Evolutionary conservation across 1,140 invertebrate genomes (phyloP).

Genomic region (Mactra quadrangularis): DNA sequence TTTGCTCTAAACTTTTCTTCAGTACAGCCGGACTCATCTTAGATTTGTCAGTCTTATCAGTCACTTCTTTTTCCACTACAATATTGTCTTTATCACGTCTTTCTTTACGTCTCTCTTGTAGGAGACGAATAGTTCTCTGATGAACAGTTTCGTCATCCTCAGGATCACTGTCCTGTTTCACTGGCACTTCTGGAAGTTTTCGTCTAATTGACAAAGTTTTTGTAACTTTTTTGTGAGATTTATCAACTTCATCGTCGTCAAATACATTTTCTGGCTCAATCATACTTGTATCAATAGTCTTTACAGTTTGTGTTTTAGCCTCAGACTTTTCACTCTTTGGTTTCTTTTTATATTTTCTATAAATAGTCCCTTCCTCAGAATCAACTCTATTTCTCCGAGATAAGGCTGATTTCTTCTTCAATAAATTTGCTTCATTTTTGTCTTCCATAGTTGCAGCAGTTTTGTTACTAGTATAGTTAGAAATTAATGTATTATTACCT

Average conservation of each 20-base stretch:
- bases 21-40: conserved; percentile 49
- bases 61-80: not conserved
- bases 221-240: conserved; percentile 27
- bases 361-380: conserved; percentile 32
- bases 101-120: conserved; percentile 45
- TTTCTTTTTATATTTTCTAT: conserved; percentile 39
- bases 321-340: conserved; percentile 10
- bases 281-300: not conserved
- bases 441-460: conserved; percentile 1
- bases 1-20: conserved; percentile 45
- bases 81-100: conserved; percentile 4
- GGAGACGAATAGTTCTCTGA: conserved; percentile 47
- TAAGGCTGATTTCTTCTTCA: conserved; percentile 21
- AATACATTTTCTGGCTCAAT: not conserved
- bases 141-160: conserved; percentile 58
- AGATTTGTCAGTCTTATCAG: conserved; percentile 31
- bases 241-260: not conserved
- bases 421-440: not conserved
- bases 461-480: conserved; percentile 38
- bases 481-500: not conserved
- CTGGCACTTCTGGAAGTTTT: conserved; percentile 46
- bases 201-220: conserved; percentile 34
- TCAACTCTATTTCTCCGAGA: conserved; percentile 49
- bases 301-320: not conserved
- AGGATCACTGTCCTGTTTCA: conserved; percentile 36